phyloP scores from a whole-genome alignment of 1,140 invertebrate genomes.

The Saccostrea echinata region DNA sequence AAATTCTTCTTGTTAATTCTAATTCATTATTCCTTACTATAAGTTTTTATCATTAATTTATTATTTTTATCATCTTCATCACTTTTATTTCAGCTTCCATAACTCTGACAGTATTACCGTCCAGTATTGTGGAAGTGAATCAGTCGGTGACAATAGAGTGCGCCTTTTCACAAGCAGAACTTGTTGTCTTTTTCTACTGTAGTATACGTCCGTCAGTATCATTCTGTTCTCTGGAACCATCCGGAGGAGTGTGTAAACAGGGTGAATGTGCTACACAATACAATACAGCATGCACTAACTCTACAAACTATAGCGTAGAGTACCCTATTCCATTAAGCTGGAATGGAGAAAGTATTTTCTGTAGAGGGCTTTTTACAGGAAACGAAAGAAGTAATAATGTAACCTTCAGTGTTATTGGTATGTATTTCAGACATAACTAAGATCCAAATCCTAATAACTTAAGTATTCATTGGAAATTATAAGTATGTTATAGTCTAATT shows the following conservation, averaged over 20 bases:
- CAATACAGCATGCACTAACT: not conserved
- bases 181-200: not conserved
- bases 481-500: too few relatives aligned
- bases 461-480: too few relatives aligned
- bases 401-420: not conserved
- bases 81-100: not conserved
- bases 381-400: not conserved
- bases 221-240: not conserved
- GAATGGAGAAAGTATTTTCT: constrained; percentile 5
- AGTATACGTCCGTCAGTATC: not conserved
- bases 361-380: not conserved
- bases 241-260: not conserved
- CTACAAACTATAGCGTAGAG: not conserved
- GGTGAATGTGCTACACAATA: not conserved
- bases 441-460: not conserved
- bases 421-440: not conserved
- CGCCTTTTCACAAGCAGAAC: not conserved
- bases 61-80: too few relatives aligned
- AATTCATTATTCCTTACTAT: too few relatives aligned
- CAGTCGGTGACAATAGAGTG: not conserved
- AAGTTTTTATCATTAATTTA: too few relatives aligned
- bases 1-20: too few relatives aligned
- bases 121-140: not conserved
- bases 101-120: not conserved
- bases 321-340: not conserved